Conservation (phyloP, 2,797 vertebrate species). For the Pelobates cultripes region DNA sequence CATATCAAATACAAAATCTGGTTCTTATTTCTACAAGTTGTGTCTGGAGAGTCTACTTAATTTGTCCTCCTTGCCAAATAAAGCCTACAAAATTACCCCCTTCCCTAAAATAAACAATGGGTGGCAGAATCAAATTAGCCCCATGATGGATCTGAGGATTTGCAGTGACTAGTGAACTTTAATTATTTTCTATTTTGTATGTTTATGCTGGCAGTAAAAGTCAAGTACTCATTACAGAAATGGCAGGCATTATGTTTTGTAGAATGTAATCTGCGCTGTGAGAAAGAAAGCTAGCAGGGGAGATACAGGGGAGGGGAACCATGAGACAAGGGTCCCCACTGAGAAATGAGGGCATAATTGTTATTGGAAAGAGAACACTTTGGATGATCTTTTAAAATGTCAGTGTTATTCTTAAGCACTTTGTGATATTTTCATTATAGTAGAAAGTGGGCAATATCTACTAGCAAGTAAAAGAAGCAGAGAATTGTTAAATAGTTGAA, state of each 20-base stretch:
- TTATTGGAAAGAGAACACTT: slow-evolving; percentile 64
- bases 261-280: slow-evolving; percentile 61
- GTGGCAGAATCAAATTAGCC: slow-evolving; percentile 65
- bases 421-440: slow-evolving; percentile 70
- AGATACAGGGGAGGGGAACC: slow-evolving; percentile 51
- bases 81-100: slow-evolving; percentile 45
- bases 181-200: slow-evolving; percentile 64
- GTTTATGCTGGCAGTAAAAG: slow-evolving; percentile 70
- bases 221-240: slow-evolving; percentile 68
- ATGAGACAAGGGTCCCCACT: slow-evolving; percentile 56
- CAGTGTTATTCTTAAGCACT: slow-evolving; percentile 66
- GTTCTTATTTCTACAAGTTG: neutral
- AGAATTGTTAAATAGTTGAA: slow-evolving; percentile 1
- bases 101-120: slow-evolving; percentile 56
- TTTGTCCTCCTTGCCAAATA: slow-evolving; percentile 38
- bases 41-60: slow-evolving; percentile 18
- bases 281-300: slow-evolving; percentile 62
- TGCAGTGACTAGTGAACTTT: slow-evolving; percentile 65
- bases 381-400: slow-evolving; percentile 73
- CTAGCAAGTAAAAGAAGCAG: slow-evolving; percentile 45
- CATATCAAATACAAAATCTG: neutral
- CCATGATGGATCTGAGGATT: slow-evolving; percentile 60
- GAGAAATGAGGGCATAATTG: slow-evolving; percentile 64
- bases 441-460: slow-evolving; percentile 52
- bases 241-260: slow-evolving; percentile 66